These are phyloP conservation scores for Aegithalos caudatus DNA, from an alignment of 2,113 vertebrate genomes.

Conservation along the genomic window DNA sequence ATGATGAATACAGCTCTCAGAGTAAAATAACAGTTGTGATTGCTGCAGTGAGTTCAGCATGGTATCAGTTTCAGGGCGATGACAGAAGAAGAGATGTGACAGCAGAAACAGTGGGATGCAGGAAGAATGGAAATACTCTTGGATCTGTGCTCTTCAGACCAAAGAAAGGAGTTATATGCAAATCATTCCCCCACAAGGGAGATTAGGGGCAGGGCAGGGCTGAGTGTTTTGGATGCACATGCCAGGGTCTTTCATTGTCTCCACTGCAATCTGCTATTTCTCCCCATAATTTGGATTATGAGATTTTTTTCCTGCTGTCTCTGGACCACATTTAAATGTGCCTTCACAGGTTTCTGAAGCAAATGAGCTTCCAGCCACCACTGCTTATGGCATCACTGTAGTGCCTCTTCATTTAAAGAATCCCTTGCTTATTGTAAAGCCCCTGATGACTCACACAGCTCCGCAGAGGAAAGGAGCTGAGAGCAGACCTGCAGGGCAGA, in stretches of 20 bases:
- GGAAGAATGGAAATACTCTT: neutral
- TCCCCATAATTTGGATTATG: neutral
- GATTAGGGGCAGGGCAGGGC: neutral
- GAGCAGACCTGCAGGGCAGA: neutral
- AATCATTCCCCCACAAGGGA: fast-evolving
- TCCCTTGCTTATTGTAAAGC: neutral
- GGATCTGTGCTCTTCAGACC: neutral
- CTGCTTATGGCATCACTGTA: neutral
- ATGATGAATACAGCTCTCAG: neutral
- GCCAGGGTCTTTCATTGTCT: neutral
- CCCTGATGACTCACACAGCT: neutral
- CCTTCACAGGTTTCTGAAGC: neutral
- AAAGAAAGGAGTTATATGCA: neutral
- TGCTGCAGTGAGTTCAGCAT: neutral
- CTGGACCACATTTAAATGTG: neutral
- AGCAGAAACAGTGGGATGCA: neutral
- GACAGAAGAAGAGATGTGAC: neutral
- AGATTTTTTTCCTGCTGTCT: neutral
- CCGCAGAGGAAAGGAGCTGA: neutral
- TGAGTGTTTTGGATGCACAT: neutral
- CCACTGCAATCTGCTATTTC: neutral
- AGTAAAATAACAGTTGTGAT: neutral
- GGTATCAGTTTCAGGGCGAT: neutral
- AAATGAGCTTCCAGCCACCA: neutral
- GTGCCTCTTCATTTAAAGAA: neutral